Conservation (phyloP, 2,797 vertebrate genomes). For the Falco peregrinus region DNA sequence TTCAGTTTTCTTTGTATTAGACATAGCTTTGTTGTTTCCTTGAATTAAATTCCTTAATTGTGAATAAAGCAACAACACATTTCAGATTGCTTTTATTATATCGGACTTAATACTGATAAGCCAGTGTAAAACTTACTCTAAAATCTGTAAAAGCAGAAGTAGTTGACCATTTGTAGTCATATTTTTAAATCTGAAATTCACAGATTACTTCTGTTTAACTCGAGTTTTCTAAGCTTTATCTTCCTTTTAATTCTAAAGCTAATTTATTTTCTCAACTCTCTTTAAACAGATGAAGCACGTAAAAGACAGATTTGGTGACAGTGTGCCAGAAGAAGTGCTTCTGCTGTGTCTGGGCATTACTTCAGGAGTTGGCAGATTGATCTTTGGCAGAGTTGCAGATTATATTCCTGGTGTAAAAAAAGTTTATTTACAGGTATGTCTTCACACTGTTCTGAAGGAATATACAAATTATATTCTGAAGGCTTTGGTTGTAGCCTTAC, state of each 20-base stretch:
- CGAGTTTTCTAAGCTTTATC: background rate
- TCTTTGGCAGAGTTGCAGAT: constrained; percentile 91
- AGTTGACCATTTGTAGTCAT: background rate
- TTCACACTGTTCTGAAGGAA: background rate
- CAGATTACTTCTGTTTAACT: background rate
- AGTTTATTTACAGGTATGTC: constrained; percentile 91
- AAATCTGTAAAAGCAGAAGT: background rate
- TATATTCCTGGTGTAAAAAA: constrained; percentile 91
- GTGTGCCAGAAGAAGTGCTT: constrained; percentile 85
- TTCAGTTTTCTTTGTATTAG: background rate
- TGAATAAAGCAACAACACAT: background rate
- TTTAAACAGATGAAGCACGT: constrained; percentile 89
- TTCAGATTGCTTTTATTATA: background rate
- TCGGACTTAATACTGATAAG: background rate
- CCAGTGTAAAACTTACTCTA: background rate
- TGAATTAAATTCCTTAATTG: background rate
- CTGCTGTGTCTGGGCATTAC: constrained; percentile 94
- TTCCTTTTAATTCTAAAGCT: background rate
- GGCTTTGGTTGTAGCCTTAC: background rate
- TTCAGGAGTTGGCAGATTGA: constrained; percentile 88
- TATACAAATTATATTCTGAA: background rate
- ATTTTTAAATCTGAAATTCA: background rate
- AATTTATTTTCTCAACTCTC: background rate
- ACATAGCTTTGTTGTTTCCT: background rate
- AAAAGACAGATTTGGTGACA: constrained; percentile 80